phyloP scores from a whole-genome alignment of 2,888 invertebrate species.

The Melanostoma scalare region DNA sequence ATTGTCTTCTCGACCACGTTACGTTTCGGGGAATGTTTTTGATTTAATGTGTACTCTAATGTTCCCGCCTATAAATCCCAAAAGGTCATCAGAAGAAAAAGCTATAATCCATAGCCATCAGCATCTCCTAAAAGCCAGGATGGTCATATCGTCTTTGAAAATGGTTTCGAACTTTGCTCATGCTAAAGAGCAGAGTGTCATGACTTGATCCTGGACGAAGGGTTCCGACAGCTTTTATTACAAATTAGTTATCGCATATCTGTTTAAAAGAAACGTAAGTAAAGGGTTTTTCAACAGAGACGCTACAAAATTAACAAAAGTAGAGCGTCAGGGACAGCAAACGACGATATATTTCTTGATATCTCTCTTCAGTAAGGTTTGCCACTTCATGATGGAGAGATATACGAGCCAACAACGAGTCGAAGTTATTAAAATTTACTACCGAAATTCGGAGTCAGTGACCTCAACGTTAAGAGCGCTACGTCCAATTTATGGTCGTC shows the following conservation, averaged over 20 bases:
- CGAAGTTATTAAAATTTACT: too few species aligned
- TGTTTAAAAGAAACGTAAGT: not conserved
- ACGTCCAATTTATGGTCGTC: too few species aligned
- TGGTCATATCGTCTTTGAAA: constrained; percentile 26
- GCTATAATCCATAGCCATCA: constrained; percentile 25
- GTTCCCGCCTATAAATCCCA: constrained; percentile 2
- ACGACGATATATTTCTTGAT: too few species aligned
- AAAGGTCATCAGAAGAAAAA: constrained; percentile 35
- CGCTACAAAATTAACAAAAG: too few species aligned
- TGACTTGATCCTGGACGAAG: constrained; percentile 35
- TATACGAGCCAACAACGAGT: too few species aligned
- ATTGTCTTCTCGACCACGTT: constrained; percentile 23
- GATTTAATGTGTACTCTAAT: constrained; percentile 5
- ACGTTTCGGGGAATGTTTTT: constrained; percentile 16
- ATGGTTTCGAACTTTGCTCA: constrained; percentile 30
- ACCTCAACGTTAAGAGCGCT: too few species aligned
- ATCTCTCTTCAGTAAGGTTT: too few species aligned
- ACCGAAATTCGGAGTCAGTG: too few species aligned
- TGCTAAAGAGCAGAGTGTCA: constrained; percentile 23
- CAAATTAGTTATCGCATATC: constrained; percentile 22
- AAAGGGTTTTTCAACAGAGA: too few species aligned
- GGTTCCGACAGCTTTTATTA: constrained; percentile 25
- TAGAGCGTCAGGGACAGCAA: too few species aligned
- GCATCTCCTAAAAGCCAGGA: constrained; percentile 38
- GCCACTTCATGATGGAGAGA: too few species aligned